A percentile compares a stretch with the other conserved stretches of the same genome.
phyloP scores from a whole-genome alignment of 2,888 invertebrate species.

The Phymatocera aterrima region DNA sequence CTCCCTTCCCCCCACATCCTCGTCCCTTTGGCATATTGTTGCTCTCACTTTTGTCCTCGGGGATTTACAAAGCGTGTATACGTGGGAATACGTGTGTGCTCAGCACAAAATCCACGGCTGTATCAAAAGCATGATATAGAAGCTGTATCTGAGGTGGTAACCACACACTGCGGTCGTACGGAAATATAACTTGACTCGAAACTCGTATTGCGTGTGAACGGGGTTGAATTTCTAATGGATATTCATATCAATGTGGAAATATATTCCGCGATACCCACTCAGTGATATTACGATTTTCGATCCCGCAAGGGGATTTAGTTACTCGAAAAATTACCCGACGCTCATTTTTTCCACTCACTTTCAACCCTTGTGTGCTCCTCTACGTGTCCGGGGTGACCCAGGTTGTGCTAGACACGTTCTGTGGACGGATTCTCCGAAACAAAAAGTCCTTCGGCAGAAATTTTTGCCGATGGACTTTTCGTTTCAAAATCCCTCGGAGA shows the following conservation, averaged over 20 bases:
- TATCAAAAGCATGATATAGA: neutral
- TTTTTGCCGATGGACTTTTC: no score
- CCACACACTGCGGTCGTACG: neutral
- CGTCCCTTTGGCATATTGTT: neutral
- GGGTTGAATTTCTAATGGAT: neutral
- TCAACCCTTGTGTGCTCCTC: no score
- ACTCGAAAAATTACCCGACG: no score
- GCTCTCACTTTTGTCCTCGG: neutral
- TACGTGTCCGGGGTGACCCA: no score
- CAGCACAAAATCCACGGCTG: neutral
- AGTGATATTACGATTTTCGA: neutral
- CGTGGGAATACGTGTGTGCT: neutral
- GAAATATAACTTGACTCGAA: slow-evolving; percentile 4
- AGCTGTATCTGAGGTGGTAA: no score
- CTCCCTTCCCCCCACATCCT: no score
- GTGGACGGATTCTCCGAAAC: no score
- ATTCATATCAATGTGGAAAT: neutral
- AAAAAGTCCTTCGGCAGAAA: no score
- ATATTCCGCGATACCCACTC: neutral
- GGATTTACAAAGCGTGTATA: neutral
- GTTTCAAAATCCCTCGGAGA: no score
- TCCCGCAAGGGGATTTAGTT: neutral
- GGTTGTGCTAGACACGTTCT: no score
- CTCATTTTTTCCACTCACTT: no score
- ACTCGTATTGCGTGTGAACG: neutral